Conservation (phyloP, 2,888 invertebrate genomes). For the Zonitis immaculata region DNA sequence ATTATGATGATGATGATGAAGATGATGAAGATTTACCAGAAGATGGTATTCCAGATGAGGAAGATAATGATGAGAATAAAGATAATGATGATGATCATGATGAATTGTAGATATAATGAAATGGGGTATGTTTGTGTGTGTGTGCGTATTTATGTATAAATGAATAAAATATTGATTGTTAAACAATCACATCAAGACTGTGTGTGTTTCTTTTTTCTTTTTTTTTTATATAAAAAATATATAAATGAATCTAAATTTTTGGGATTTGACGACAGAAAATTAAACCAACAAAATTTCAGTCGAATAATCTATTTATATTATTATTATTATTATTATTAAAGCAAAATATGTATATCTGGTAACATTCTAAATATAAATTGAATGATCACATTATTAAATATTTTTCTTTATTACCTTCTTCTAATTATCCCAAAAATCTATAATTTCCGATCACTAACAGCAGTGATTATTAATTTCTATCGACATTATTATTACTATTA, state of each 20-base stretch:
- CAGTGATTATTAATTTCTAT: background rate
- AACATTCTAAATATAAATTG: background rate
- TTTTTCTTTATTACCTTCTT: too few relatives aligned
- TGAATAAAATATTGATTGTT: conserved; percentile 21
- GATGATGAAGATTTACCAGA: conserved; percentile 46
- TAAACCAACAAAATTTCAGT: background rate
- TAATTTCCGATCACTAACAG: background rate
- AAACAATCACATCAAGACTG: conserved; percentile 29
- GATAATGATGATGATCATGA: conserved; percentile 51
- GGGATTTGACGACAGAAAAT: too few relatives aligned
- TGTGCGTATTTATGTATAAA: conserved; percentile 10
- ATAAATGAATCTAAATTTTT: too few relatives aligned
- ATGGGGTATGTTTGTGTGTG: conserved; percentile 19
- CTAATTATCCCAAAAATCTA: too few relatives aligned
- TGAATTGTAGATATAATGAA: conserved; percentile 59
- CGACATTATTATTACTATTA: too few relatives aligned
- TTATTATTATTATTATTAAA: too few relatives aligned
- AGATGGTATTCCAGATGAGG: conserved; percentile 48
- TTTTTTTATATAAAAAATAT: too few relatives aligned
- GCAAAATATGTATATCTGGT: background rate
- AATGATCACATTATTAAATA: background rate
- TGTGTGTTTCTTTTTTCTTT: conserved; percentile 2
- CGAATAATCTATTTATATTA: background rate
- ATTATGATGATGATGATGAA: conserved; percentile 50
- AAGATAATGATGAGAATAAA: conserved; percentile 44